A percentile compares a stretch with the other conserved stretches of the same genome.
Conservation (phyloP, 2,113 vertebrate genomes). For the Phalacrocorax carbo region DNA sequence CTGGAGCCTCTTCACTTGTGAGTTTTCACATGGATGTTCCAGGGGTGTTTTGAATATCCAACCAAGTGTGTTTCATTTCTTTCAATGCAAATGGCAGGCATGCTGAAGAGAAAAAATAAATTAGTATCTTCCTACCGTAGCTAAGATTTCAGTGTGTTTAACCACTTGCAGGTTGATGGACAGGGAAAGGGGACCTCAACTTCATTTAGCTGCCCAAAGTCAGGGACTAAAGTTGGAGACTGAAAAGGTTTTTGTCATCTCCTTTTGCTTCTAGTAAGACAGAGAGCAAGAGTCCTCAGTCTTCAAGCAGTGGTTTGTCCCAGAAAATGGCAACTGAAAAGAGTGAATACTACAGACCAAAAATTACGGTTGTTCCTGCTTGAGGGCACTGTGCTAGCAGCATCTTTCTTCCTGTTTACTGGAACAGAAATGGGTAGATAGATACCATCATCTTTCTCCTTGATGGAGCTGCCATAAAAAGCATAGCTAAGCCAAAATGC, state of each 20-base stretch:
- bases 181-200: background rate
- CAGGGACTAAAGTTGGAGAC: background rate
- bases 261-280: background rate
- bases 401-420: background rate
- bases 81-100: background rate
- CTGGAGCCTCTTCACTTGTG: background rate
- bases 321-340: background rate
- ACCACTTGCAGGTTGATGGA: background rate
- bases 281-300: background rate
- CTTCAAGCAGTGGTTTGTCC: background rate
- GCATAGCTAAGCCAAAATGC: background rate
- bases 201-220: background rate
- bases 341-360: background rate
- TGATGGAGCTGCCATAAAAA: background rate
- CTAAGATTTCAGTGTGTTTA: background rate
- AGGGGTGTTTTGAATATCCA: background rate
- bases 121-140: background rate
- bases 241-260: background rate
- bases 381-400: background rate
- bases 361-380: background rate
- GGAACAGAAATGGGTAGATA: background rate
- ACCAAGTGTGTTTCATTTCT: background rate
- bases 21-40: background rate
- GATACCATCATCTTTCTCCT: background rate
- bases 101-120: background rate